Evolutionary conservation across 1,140 invertebrate species (phyloP).

Genomic region (Pseudomyrmex sp.): DNA sequence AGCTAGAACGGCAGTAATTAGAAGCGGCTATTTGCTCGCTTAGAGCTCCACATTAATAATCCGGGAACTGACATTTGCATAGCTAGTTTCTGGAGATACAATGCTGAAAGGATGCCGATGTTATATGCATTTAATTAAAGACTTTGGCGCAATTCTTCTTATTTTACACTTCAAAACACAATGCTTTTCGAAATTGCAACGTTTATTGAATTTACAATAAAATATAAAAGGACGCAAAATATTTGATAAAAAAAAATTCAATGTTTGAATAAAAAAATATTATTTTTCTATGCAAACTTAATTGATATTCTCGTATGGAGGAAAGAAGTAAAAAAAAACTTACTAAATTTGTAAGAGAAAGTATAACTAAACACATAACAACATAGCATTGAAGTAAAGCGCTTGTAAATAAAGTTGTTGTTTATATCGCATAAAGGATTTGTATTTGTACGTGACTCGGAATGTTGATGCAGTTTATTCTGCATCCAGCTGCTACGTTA

Average conservation of each 20-base stretch:
- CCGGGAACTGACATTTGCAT: constrained; percentile 14
- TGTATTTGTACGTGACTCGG: constrained; percentile 4
- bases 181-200: neutral
- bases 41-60: constrained; percentile 47
- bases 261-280: too few relatives aligned
- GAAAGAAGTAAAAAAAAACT: neutral
- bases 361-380: neutral
- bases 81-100: neutral
- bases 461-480: constrained; percentile 22
- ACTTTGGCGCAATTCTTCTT: neutral
- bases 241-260: neutral
- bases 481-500: constrained; percentile 27
- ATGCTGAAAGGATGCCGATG: neutral
- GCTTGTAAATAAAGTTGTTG: constrained; percentile 28
- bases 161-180: neutral
- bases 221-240: neutral
- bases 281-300: too few relatives aligned
- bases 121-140: neutral
- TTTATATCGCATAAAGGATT: neutral
- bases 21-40: constrained; percentile 43
- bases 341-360: neutral
- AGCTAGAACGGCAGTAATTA: constrained; percentile 49
- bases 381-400: neutral
- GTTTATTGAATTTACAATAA: too few relatives aligned
- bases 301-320: too few relatives aligned